Evolutionary conservation across 1,140 invertebrate species (phyloP).

Genomic region (Drosophila sp.): DNA sequence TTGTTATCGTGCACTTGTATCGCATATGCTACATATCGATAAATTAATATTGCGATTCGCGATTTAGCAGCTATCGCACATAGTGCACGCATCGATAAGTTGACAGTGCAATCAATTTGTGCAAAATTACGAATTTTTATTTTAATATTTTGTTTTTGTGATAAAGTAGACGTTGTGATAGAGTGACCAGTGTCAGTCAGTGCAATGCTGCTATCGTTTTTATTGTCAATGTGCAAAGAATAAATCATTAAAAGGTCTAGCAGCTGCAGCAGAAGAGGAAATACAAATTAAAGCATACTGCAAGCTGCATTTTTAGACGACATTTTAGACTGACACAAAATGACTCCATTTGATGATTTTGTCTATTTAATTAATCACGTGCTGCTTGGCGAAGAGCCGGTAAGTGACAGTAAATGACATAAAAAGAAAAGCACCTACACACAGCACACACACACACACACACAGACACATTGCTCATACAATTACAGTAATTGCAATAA

Average conservation of each 20-base stretch:
- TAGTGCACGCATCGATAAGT: no score
- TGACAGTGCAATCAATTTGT: not conserved
- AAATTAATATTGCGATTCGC: no score
- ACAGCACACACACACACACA: slow-evolving; percentile 3
- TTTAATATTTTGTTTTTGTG: slow-evolving; percentile 36
- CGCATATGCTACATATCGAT: not conserved
- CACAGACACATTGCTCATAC: not conserved
- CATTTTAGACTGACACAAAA: slow-evolving; percentile 65
- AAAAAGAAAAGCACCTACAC: not conserved
- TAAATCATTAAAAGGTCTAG: slow-evolving; percentile 5
- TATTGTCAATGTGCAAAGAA: slow-evolving; percentile 10
- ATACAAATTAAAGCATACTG: slow-evolving; percentile 32
- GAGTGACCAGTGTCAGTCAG: not conserved
- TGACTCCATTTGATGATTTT: slow-evolving; percentile 88
- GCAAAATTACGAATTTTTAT: slow-evolving; percentile 28
- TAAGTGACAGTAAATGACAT: slow-evolving; percentile 73
- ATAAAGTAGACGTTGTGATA: slow-evolving; percentile 10
- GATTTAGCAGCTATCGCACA: not conserved
- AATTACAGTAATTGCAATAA: slow-evolving; percentile 12
- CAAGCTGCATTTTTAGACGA: slow-evolving; percentile 22
- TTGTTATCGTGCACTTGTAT: slow-evolving; percentile 1
- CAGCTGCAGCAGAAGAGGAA: slow-evolving; percentile 8
- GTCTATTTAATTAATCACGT: slow-evolving; percentile 87
- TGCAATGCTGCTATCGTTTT: slow-evolving; percentile 25
- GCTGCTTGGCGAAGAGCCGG: slow-evolving; percentile 87